Evolutionary conservation across 2,113 vertebrate genomes (phyloP), one percentile per base, ranked within the genome.

Genomic region (Notiomystis cincta): DNA sequence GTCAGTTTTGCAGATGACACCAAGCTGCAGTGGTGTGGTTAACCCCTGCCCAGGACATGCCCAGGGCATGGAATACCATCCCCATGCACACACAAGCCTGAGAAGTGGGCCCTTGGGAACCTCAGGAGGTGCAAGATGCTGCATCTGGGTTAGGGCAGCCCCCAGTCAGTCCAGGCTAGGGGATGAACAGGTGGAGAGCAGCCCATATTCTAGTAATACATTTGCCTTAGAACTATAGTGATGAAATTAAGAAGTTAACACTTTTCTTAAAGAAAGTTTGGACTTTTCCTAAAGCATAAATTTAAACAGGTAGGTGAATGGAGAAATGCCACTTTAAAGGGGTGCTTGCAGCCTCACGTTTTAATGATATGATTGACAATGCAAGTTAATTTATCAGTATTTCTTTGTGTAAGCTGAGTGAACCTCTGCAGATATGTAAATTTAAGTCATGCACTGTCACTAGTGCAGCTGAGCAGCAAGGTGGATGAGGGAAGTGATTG

Each of bases 1-100:
- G 27, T 40, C 35, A 33, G 19, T 19, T 61, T 15, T 33, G 30
- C 40, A 61, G 53, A 8, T 40, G 28, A 11, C 40, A 38, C 33
- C 21, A 9, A 13, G 60, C 60, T 87, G 53, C 48, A 31, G 21
- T 40, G 58, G 18, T 67, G 24, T 5, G 2, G 11, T 8, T n/a
- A n/a, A n/a, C n/a, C n/a, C n/a, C n/a, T n/a, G n/a, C n/a, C n/a
- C n/a, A n/a, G 66, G 47, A 10, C 11, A 2, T 6, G 10, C 17
- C 33, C 14, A 0, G 38, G 57, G 57, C 31, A 9, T 5, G 8
- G 33, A 28, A 72, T 23, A 1, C 31, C 50, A 19, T 56, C 37
- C 18, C 6, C 45, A 17, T 33, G 67, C 15, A 24, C 21, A 51
- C 44, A 30, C 19, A 7, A 58, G 33, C 15, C 47, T 0, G 0